Conservation (phyloP, 2,888 invertebrate genomes). For the Metellina segmentata region DNA sequence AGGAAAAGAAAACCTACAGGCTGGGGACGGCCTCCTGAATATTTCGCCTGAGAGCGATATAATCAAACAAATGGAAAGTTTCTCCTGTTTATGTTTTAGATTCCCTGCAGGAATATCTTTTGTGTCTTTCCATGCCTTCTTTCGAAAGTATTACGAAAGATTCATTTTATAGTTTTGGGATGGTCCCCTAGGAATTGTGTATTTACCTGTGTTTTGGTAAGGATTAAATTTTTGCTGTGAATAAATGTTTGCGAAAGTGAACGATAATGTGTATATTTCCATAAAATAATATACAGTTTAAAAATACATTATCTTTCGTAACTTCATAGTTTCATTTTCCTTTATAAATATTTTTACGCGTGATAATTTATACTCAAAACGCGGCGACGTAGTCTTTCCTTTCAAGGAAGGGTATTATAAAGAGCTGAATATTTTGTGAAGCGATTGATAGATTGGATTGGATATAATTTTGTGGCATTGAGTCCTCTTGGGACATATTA, state of each 20-base stretch:
- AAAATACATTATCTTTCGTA: not conserved
- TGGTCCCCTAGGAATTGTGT: not conserved
- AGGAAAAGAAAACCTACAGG: not conserved
- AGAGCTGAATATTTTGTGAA: too few relatives aligned
- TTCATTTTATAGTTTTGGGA: not conserved
- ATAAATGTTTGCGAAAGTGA: not conserved
- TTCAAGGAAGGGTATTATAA: too few relatives aligned
- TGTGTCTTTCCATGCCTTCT: not conserved
- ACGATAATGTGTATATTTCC: not conserved
- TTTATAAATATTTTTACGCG: too few relatives aligned
- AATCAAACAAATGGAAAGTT: conserved; percentile 66
- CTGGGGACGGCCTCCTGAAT: not conserved
- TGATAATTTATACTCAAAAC: too few relatives aligned
- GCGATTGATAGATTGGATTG: too few relatives aligned
- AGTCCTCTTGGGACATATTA: too few relatives aligned
- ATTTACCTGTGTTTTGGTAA: not conserved
- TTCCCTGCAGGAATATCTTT: not conserved
- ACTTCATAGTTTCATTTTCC: too few relatives aligned
- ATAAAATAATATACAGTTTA: not conserved
- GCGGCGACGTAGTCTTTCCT: too few relatives aligned
- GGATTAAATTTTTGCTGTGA: not conserved
- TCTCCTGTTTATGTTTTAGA: conserved; percentile 30
- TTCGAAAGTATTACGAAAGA: not conserved
- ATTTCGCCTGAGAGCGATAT: conserved; percentile 36
- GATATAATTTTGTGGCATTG: too few relatives aligned